Evolutionary conservation across 2,888 invertebrate species (phyloP).

Genomic region (Caradrina kadenii): DNA sequence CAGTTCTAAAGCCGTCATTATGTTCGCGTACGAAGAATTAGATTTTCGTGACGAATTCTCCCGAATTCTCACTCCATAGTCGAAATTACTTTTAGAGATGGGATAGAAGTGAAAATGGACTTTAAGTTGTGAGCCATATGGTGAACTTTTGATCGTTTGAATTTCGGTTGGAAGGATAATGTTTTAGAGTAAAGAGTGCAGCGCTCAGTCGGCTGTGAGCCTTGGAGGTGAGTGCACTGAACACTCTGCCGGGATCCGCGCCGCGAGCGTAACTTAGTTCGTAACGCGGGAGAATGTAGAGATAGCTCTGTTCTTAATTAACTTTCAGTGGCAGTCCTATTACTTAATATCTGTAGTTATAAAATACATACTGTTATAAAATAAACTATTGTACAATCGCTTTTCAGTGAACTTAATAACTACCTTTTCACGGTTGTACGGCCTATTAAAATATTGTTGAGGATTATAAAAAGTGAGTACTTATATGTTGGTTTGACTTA

Average conservation of each 20-base stretch:
- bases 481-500: conserved; percentile 11
- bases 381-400: conserved; percentile 15
- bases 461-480: conserved; percentile 50
- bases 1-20: conserved; percentile 88
- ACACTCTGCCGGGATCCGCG: conserved; percentile 64
- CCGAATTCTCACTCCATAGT: conserved; percentile 75
- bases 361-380: conserved; percentile 15
- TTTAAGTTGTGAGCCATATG: conserved; percentile 63
- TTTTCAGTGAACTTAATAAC: conserved; percentile 29
- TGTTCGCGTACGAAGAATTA: conserved; percentile 86
- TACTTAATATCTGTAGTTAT: neutral
- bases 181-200: conserved; percentile 75
- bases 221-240: conserved; percentile 76
- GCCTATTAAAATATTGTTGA: conserved; percentile 28
- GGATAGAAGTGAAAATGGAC: conserved; percentile 64
- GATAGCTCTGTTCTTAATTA: conserved; percentile 36
- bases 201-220: conserved; percentile 86
- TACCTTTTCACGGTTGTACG: neutral
- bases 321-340: conserved; percentile 44
- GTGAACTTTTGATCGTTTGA: conserved; percentile 68
- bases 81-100: conserved; percentile 51
- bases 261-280: conserved; percentile 84
- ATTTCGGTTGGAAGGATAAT: conserved; percentile 70
- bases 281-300: conserved; percentile 67
- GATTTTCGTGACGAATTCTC: conserved; percentile 83